Percentiles rank a stretch among this genome's conserved stretches.
Conservation (phyloP, 2,888 invertebrate species). For the Lacanobia oleracea region DNA sequence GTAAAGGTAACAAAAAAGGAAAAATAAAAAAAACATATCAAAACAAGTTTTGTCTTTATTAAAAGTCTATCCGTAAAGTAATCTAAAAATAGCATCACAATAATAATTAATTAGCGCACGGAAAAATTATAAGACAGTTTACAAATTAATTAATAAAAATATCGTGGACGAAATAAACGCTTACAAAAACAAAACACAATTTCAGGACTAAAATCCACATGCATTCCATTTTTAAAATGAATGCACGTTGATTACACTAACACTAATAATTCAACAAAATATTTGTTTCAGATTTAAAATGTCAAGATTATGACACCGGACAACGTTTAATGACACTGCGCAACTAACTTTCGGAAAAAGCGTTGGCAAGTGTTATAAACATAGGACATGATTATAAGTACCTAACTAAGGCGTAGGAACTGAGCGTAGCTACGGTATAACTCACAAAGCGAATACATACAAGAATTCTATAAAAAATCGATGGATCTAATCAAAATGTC, state of each 20-base stretch:
- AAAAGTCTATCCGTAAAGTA: conserved; percentile 86
- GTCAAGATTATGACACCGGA: conserved; percentile 33
- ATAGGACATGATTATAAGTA: conserved; percentile 46
- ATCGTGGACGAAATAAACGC: conserved; percentile 74
- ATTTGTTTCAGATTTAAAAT: conserved; percentile 45
- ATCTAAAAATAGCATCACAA: conserved; percentile 89
- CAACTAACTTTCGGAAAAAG: conserved; percentile 31
- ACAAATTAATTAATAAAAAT: conserved; percentile 71
- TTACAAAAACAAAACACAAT: conserved; percentile 62
- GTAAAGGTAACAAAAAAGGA: conserved; percentile 57
- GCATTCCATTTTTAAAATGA: conserved; percentile 63
- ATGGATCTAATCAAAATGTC: conserved; percentile 2
- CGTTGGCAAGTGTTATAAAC: conserved; percentile 24
- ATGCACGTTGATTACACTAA: conserved; percentile 42
- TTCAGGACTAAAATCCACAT: conserved; percentile 41
- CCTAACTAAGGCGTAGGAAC: conserved; percentile 61
- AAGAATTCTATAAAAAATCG: conserved; percentile 17
- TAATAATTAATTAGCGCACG: conserved; percentile 77
- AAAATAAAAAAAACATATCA: conserved; percentile 77
- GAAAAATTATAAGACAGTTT: conserved; percentile 77
- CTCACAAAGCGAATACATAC: conserved; percentile 30
- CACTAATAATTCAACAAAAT: conserved; percentile 59
- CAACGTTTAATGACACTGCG: conserved; percentile 39
- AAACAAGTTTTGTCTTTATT: conserved; percentile 88
- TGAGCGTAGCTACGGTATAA: conserved; percentile 49